phyloP scores from a whole-genome alignment of 2,113 vertebrate genomes.

The Pygathrix nemaeus region DNA sequence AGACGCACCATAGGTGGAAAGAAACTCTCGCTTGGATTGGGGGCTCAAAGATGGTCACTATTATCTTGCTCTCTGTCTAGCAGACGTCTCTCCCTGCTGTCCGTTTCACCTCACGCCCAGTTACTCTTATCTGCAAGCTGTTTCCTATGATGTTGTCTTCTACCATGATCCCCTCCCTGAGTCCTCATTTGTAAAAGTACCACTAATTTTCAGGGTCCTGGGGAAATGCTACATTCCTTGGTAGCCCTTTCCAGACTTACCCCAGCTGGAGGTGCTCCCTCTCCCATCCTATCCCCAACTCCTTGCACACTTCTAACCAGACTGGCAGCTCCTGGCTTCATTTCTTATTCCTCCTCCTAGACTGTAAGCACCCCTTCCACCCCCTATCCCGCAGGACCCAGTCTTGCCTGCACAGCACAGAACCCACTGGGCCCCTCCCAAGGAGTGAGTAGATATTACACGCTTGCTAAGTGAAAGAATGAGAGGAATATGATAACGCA shows the following conservation, averaged over 20 bases:
- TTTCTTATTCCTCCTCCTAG: not conserved
- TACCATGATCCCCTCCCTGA: not conserved
- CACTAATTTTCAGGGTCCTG: not conserved
- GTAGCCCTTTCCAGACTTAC: not conserved
- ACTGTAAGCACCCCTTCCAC: not conserved
- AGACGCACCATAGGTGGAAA: rapidly evolving
- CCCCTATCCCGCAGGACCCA: not conserved
- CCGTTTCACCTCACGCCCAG: not conserved
- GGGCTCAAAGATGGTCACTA: not conserved
- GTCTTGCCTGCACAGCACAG: not conserved
- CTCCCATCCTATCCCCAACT: not conserved
- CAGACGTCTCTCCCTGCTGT: not conserved
- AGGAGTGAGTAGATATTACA: not conserved
- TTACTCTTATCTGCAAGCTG: not conserved
- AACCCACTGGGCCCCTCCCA: not conserved
- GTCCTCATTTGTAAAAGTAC: not conserved
- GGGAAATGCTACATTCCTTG: not conserved
- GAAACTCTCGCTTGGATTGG: not conserved
- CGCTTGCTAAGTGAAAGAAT: not conserved
- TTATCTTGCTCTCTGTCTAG: not conserved
- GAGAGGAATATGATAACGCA: not conserved
- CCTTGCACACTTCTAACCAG: not conserved
- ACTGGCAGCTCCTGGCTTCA: not conserved
- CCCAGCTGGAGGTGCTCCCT: not conserved
- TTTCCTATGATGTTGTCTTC: not conserved